These are phyloP conservation scores for Rhinoderma darwinii DNA, from an alignment of 2,113 vertebrate genomes.

Conservation along the genomic window DNA sequence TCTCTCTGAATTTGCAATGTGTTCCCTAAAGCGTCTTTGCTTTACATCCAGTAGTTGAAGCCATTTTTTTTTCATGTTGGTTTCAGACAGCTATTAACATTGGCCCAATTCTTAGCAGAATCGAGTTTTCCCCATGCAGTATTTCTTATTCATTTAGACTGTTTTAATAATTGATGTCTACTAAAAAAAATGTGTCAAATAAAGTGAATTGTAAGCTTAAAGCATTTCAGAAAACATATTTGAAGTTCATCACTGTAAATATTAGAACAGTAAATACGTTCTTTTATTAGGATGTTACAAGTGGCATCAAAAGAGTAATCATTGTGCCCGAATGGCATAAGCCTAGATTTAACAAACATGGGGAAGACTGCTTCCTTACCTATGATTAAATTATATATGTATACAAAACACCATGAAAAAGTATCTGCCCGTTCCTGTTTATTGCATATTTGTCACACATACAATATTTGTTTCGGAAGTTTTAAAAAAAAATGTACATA, in stretches of 20 bases:
- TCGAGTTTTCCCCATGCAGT: slow-evolving; percentile 6
- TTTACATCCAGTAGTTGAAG: slow-evolving; percentile 23
- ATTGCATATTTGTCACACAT: no score
- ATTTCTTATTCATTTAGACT: slow-evolving; percentile 64
- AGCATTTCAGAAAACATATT: neutral
- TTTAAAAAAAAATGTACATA: no score
- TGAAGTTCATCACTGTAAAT: neutral
- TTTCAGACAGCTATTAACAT: slow-evolving; percentile 1
- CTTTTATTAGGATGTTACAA: neutral
- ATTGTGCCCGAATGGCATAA: neutral
- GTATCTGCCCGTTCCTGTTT: no score
- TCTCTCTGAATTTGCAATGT: neutral
- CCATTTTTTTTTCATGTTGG: neutral
- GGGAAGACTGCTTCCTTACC: no score
- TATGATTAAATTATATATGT: no score
- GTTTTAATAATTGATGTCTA: slow-evolving; percentile 63
- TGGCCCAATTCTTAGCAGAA: neutral
- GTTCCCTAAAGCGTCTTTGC: slow-evolving; percentile 22
- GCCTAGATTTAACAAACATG: no score
- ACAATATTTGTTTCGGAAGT: no score
- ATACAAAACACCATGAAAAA: no score
- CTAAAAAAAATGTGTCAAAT: slow-evolving; percentile 50
- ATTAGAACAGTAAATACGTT: neutral
- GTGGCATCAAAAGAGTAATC: neutral
- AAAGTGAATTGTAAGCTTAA: neutral